Evolutionary conservation across 2,797 vertebrate species (phyloP).

Genomic region (Hypotaenidia okinawae): DNA sequence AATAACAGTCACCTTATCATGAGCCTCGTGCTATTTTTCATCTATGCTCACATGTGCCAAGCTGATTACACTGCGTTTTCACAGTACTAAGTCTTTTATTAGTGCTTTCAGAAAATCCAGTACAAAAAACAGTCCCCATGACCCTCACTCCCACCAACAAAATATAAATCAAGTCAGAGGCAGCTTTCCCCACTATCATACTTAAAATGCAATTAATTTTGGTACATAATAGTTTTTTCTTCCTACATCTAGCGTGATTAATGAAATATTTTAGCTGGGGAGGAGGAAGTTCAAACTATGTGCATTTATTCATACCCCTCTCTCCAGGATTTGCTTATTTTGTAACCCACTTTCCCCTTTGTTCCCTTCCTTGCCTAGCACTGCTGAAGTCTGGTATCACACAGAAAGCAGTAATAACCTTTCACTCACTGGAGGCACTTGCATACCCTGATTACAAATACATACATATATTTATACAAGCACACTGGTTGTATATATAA

Average conservation of each 20-base stretch:
- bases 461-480: not conserved
- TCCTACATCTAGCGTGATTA: not conserved
- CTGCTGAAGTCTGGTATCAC: not conserved
- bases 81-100: not conserved
- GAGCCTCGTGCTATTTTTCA: not conserved
- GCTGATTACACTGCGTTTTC: not conserved
- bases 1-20: not conserved
- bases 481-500: not conserved
- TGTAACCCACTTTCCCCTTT: not conserved
- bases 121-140: not conserved
- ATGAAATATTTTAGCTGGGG: not conserved
- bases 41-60: not conserved
- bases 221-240: not conserved
- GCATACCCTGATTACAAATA: not conserved
- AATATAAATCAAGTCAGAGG: not conserved
- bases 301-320: not conserved
- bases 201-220: not conserved
- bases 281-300: not conserved
- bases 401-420: not conserved
- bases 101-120: not conserved
- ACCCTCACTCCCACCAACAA: not conserved
- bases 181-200: not conserved
- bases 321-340: not conserved
- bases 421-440: not conserved
- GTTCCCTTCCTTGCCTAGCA: not conserved